Evolutionary conservation across 2,113 vertebrate genomes (phyloP).

Genomic region (Charadrius vociferus): DNA sequence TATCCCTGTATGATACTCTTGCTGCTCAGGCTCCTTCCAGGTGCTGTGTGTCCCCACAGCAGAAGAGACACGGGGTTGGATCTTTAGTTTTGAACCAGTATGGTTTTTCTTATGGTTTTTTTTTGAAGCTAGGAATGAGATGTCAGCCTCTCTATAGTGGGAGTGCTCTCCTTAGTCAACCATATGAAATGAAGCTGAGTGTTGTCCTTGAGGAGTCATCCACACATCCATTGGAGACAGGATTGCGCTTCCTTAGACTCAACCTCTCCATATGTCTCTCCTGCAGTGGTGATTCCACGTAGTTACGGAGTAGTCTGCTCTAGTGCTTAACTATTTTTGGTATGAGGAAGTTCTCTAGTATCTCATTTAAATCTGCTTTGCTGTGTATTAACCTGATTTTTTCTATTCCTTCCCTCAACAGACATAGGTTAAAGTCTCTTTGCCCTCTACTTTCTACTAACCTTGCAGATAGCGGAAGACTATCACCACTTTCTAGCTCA

Average conservation of each 20-base stretch:
- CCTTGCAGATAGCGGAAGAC: not conserved
- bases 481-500: not conserved
- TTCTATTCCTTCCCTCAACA: not conserved
- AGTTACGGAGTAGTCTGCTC: not conserved
- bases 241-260: not conserved
- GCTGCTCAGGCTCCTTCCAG: not conserved
- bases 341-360: not conserved
- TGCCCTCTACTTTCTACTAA: not conserved
- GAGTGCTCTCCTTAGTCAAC: not conserved
- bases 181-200: not conserved
- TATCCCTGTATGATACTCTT: not conserved
- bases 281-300: not conserved
- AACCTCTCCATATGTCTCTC: not conserved
- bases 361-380: not conserved
- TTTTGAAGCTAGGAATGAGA: not conserved
- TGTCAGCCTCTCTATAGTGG: not conserved
- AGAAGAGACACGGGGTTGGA: not conserved
- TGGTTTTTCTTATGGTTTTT: not conserved
- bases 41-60: not conserved
- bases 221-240: not conserved
- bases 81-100: not conserved
- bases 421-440: not conserved
- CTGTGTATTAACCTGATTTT: slow-evolving; percentile 2
- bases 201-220: not conserved
- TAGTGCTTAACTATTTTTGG: not conserved